These are phyloP conservation scores for Drosophila sproati DNA, from an alignment of 1,140 invertebrate species.

Conservation along the genomic window DNA sequence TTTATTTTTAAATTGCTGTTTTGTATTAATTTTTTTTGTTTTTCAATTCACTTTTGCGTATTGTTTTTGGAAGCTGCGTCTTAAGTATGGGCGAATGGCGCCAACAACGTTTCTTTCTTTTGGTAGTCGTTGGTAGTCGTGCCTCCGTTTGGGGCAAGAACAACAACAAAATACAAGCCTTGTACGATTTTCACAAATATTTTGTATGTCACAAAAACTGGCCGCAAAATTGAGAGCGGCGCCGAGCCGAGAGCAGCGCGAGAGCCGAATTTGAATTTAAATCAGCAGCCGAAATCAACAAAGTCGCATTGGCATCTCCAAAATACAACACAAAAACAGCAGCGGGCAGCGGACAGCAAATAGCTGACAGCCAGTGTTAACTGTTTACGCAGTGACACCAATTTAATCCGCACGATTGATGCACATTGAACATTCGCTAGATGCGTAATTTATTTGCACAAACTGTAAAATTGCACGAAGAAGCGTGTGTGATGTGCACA, in stretches of 20 bases:
- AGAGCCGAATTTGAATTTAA: slow-evolving; percentile 27
- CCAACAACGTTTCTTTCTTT: slow-evolving; percentile 4
- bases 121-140: neutral
- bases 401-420: neutral
- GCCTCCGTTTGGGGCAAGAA: slow-evolving; percentile 5
- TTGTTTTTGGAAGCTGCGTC: too few species aligned
- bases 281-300: slow-evolving; percentile 44
- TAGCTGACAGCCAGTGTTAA: too few species aligned
- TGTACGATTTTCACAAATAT: slow-evolving; percentile 27
- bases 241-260: slow-evolving; percentile 30
- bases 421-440: slow-evolving; percentile 10
- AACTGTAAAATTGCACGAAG: slow-evolving; percentile 4
- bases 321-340: slow-evolving; percentile 1
- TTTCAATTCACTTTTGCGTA: neutral
- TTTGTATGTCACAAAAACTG: slow-evolving; percentile 49
- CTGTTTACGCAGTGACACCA: neutral
- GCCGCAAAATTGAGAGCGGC: slow-evolving; percentile 30
- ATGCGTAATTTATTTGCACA: slow-evolving; percentile 4
- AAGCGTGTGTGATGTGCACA: slow-evolving; percentile 15
- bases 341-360: neutral
- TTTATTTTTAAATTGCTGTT: slow-evolving; percentile 2
- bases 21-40: slow-evolving; percentile 22
- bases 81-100: neutral
- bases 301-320: slow-evolving; percentile 35
- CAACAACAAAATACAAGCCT: slow-evolving; percentile 11